phyloP scores from a whole-genome alignment of 2,797 vertebrate species.

The Melanotaenia nigrans region DNA sequence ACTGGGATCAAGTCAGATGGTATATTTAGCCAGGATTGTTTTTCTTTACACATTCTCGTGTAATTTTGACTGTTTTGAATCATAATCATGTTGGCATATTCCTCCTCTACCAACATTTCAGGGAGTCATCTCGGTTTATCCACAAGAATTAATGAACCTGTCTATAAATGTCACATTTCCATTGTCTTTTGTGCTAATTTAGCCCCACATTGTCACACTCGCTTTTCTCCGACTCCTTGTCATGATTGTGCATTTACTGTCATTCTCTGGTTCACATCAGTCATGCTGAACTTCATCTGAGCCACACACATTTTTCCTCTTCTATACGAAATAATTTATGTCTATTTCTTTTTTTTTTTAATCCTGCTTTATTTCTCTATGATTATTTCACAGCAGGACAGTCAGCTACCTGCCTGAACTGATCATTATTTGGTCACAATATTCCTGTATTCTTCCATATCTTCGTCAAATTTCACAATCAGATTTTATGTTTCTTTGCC shows the following conservation, averaged over 20 bases:
- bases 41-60: neutral
- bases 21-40: neutral
- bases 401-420: neutral
- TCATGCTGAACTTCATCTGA: neutral
- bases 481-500: neutral
- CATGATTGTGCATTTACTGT: neutral
- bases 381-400: neutral
- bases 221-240: neutral
- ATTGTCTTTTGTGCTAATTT: neutral
- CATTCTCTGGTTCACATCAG: neutral
- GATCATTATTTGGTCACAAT: neutral
- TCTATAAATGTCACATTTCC: neutral
- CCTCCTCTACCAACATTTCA: neutral
- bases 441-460: neutral
- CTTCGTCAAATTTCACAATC: neutral
- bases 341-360: neutral
- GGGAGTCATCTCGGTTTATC: neutral
- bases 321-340: neutral
- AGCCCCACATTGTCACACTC: neutral
- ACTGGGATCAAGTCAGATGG: neutral
- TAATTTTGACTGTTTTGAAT: neutral
- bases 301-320: neutral
- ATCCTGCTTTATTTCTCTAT: neutral
- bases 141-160: neutral
- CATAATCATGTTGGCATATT: neutral